These are phyloP conservation scores for Myotis yumanensis DNA, from an alignment of 2,113 vertebrate genomes.

Conservation along the genomic window DNA sequence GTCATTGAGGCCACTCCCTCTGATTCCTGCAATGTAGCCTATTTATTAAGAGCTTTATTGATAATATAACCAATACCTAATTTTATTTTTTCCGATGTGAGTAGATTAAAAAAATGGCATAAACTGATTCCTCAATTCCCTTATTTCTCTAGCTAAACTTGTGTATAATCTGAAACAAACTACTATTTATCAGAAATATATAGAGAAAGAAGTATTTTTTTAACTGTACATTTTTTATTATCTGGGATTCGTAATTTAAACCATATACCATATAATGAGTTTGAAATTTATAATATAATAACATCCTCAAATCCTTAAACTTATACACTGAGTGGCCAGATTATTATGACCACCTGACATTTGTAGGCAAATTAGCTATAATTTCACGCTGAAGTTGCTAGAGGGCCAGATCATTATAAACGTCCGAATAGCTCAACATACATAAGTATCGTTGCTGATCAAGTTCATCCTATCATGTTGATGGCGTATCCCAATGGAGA, in stretches of 20 bases:
- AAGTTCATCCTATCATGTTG: no score
- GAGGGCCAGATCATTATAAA: no score
- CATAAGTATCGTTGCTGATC: no score
- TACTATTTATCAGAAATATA: not conserved
- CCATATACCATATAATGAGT: not conserved
- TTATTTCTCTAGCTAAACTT: constrained; percentile 37
- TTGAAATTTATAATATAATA: constrained; percentile 26
- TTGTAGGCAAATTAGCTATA: no score
- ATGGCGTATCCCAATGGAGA: no score
- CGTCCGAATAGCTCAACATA: no score
- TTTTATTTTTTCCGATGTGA: constrained; percentile 7
- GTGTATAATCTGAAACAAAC: not conserved
- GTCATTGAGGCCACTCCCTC: not conserved
- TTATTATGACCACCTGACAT: no score
- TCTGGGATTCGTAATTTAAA: not conserved
- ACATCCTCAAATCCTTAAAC: not conserved
- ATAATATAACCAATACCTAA: not conserved
- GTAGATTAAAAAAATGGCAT: not conserved
- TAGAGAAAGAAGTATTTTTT: constrained; percentile 15
- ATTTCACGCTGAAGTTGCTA: no score
- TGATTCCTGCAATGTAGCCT: not conserved
- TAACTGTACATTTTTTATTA: constrained; percentile 1
- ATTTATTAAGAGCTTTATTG: not conserved
- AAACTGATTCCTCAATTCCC: not conserved
- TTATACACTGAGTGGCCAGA: not conserved